Evolutionary conservation across 2,113 vertebrate genomes (phyloP), one percentile per base, ranked within the genome.

Genomic region (Anseranas semipalmata): DNA sequence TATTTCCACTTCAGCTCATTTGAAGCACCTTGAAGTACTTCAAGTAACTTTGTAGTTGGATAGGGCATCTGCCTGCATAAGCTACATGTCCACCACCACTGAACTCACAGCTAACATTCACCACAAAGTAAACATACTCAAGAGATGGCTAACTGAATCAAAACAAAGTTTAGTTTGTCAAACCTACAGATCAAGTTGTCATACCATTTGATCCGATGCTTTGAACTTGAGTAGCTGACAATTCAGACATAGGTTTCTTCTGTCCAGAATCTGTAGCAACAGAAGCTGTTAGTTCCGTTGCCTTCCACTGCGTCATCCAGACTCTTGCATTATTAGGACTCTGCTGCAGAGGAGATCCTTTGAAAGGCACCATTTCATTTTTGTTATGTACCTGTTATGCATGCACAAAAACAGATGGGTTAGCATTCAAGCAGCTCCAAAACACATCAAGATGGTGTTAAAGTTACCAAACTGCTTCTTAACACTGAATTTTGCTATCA

Each of bases 311-410:
- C 3, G 93, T 78, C 77, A 92, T 92, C 65, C 95, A 96, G 76
- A 96, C 91, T 92, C 76, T 97, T 46, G 77, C 56, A 30, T 73
- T 87, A 27, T 73, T 87, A 58, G 59, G 56, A 10, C 33, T 6
- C 33, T 95, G 78, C 37, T 94, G 90, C 7, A 72, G 30, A 21
- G 35, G 12, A n/a, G 94, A 74, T 25, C 84, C 93, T 52, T 92
- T 91, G 6, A 97, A 96, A 15, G 98, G 96, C 50, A 97, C 87
- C 45, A 98, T 85, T 43, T 98, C 87, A 72, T 95, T 96, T 41
- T 89, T 97, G 58, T 96, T 52, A 58, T 2, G 32, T 65, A 87
- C 35, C 88, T 87, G 59, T 11, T 24, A 32, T 0, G 16, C 24
- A 92, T 20, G 32, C 32, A 90, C 3, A 63, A 74, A 72, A 37